phyloP scores from a whole-genome alignment of 1,140 invertebrate genomes.

The Hestina assimilis region DNA sequence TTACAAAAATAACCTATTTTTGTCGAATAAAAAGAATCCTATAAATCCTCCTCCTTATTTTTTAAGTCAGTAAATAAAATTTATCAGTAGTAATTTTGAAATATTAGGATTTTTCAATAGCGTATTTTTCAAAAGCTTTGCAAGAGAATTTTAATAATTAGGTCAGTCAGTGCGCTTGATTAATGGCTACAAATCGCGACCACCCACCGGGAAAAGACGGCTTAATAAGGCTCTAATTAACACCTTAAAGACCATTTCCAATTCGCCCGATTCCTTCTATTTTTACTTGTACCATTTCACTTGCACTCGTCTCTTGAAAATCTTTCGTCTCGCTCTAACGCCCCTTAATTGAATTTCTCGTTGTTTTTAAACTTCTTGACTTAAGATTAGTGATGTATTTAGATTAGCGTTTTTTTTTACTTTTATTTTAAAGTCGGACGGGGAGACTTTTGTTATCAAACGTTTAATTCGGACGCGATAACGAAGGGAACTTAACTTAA shows the following conservation, averaged over 20 bases:
- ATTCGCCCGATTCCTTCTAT: constrained; percentile 46
- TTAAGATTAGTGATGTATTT: constrained; percentile 75
- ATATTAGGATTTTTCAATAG: no score
- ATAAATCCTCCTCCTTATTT: no score
- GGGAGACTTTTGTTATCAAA: constrained; percentile 48
- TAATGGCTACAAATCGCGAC: constrained; percentile 65
- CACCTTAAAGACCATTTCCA: constrained; percentile 75
- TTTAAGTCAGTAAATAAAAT: no score
- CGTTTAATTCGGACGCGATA: constrained; percentile 63
- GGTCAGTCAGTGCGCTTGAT: constrained; percentile 50
- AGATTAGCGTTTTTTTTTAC: constrained; percentile 71
- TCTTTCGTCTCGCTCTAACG: neutral
- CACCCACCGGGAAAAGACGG: constrained; percentile 71
- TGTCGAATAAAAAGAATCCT: no score
- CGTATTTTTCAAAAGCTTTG: no score
- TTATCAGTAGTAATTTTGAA: no score
- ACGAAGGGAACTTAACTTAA: constrained; percentile 29
- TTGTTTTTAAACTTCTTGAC: constrained; percentile 63
- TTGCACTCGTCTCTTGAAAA: constrained; percentile 10
- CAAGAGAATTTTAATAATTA: constrained; percentile 53
- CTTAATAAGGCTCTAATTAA: constrained; percentile 76
- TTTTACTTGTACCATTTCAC: constrained; percentile 25
- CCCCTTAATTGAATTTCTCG: constrained; percentile 61
- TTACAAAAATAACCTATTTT: no score
- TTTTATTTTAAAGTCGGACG: constrained; percentile 55